Evolutionary conservation across 2,797 vertebrate species (phyloP), one percentile per base, ranked within the genome.

Genomic region (Macroramphosus scolopax): DNA sequence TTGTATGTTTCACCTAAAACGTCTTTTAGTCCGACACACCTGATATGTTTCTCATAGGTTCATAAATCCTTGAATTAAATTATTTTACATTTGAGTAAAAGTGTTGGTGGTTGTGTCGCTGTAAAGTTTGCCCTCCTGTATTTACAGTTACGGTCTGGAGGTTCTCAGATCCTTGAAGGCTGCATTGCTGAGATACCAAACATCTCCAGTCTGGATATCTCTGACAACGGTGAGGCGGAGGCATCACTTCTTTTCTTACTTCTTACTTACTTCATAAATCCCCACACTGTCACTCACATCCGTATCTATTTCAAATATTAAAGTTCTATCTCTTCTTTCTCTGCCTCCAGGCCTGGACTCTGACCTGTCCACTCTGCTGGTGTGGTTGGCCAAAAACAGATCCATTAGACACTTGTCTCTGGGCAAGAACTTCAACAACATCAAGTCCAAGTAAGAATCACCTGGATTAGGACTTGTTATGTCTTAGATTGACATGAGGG

Each of bases 381-480:
- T 96, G 51, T 98, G 95, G 96, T 89, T 98, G 68, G 93, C 95
- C 86, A 98, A 93, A 90, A 98, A 98, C 83, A 90, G 94, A 64
- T 98, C 95, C 8, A 96, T 98, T 82, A 91, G 91, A 66, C 93
- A 98, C 70, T 87, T 98, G 69, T 94, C 94, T 0, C 85, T 98
- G 72, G 96, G 96, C 73, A 98, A 95, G 89, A 98, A 98, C 76
- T 98, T 98, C 90, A 98, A 93, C 90, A 98, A 95, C 88, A 98
- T 98, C 91, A 98, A 98, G 80, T 93, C 96, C 77, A 98, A 98
- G 96, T 98, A 89, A 78, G 73, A 48, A 17, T 14, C 24, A 18
- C n/a, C 22, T 6, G 3, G 3, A 22, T 3, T 6, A 3, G 20
- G 6, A 22, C 20, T n/a, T n/a, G n/a, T n/a, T n/a, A n/a, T 22